These are phyloP conservation scores for Sinosuthora webbiana DNA, from an alignment of 2,113 vertebrate species.

Conservation along the genomic window DNA sequence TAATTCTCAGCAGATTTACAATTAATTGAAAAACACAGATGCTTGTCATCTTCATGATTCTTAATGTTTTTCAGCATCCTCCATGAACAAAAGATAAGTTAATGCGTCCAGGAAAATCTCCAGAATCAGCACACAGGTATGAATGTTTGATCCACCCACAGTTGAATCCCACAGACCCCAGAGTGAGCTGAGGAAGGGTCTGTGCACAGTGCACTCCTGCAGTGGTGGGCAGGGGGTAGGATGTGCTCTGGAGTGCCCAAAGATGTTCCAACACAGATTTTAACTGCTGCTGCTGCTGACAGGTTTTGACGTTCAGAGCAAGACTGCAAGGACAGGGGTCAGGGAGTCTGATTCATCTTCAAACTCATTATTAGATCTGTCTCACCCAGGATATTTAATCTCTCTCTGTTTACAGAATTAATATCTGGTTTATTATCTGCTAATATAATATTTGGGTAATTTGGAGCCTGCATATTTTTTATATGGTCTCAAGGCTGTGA, in stretches of 20 bases:
- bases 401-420: background rate
- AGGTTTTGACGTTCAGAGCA: slow-evolving; percentile 5
- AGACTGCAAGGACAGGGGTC: background rate
- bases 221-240: background rate
- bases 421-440: background rate
- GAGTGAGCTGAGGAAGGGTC: background rate
- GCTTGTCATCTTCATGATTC: background rate
- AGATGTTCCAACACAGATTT: background rate
- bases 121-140: background rate
- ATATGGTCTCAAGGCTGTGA: background rate
- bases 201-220: rapidly evolving
- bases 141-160: background rate
- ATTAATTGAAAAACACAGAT: background rate
- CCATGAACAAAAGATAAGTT: background rate
- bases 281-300: background rate
- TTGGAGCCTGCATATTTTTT: background rate
- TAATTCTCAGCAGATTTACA: background rate
- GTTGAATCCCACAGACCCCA: background rate
- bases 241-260: background rate
- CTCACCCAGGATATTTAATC: slow-evolving; percentile 1
- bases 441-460: background rate
- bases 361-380: slow-evolving; percentile 29
- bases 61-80: background rate
- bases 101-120: background rate
- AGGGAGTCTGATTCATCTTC: background rate